These are phyloP conservation scores for Glyptemys insculpta DNA, from an alignment of 2,797 vertebrate species.

Conservation along the genomic window DNA sequence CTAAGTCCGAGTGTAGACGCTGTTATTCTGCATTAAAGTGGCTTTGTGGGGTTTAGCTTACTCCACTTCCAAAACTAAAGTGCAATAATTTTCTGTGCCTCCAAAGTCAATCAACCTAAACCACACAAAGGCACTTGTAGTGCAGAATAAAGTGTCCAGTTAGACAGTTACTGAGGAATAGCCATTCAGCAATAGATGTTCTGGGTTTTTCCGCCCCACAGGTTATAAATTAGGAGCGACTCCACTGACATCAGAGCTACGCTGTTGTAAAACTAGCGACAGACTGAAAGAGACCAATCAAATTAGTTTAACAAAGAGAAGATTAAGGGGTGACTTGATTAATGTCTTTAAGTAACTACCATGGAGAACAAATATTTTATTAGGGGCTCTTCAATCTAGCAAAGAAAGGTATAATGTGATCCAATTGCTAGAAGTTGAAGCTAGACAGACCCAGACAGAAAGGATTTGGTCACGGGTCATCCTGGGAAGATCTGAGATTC, in stretches of 20 bases:
- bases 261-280: background rate
- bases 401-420: too few species aligned
- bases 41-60: background rate
- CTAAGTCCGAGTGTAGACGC: background rate
- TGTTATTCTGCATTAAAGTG: background rate
- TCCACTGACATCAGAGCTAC: background rate
- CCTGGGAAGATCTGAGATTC: background rate
- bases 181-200: background rate
- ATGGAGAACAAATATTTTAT: too few species aligned
- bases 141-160: background rate
- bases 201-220: background rate
- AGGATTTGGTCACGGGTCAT: background rate
- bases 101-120: background rate
- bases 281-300: too few species aligned
- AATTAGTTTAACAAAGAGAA: too few species aligned
- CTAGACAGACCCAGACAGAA: background rate
- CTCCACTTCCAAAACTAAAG: background rate
- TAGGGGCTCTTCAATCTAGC: too few species aligned
- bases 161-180: background rate
- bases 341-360: too few species aligned
- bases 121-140: background rate
- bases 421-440: too few species aligned
- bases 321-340: too few species aligned
- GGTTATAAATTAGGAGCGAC: background rate
- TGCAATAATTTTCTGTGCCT: background rate